These are phyloP conservation scores for Clavelina lepadiformis DNA, from an alignment of 23 tunicate species.

Conservation along the genomic window DNA sequence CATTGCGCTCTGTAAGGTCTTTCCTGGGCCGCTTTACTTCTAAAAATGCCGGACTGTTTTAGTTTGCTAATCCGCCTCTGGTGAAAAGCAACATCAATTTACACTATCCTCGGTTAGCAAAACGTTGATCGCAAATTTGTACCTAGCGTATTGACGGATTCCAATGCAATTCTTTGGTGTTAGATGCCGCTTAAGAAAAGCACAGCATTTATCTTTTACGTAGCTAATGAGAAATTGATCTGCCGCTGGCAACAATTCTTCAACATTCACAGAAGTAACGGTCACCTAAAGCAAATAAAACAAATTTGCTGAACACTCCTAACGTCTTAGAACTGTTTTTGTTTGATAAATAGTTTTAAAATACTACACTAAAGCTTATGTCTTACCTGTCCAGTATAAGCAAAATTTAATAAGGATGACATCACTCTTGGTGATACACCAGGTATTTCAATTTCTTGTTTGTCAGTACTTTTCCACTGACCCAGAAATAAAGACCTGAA, in stretches of 20 bases:
- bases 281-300: constrained; percentile 36
- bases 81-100: too few relatives aligned
- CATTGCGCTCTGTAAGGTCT: too few relatives aligned
- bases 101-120: too few relatives aligned
- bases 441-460: constrained; percentile 83
- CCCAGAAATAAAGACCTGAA: constrained; percentile 86
- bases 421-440: constrained; percentile 80
- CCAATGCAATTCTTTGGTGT: constrained; percentile 76
- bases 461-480: constrained; percentile 83
- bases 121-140: not conserved
- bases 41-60: too few relatives aligned
- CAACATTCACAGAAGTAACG: constrained; percentile 78
- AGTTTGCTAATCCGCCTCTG: too few relatives aligned
- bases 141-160: constrained; percentile 89
- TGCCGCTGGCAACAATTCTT: constrained; percentile 85
- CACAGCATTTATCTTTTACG: constrained; percentile 84
- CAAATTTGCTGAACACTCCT: not conserved
- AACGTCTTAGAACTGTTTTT: not conserved
- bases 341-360: not conserved
- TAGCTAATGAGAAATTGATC: constrained; percentile 77
- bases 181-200: constrained; percentile 60
- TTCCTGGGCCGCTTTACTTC: too few relatives aligned
- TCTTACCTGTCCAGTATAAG: constrained; percentile 81
- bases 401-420: constrained; percentile 70
- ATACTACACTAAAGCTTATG: not conserved